Percentiles rank a stretch among this genome's conserved stretches.
Conservation (phyloP, 2,113 vertebrate species). For the Sorex fumeus region DNA sequence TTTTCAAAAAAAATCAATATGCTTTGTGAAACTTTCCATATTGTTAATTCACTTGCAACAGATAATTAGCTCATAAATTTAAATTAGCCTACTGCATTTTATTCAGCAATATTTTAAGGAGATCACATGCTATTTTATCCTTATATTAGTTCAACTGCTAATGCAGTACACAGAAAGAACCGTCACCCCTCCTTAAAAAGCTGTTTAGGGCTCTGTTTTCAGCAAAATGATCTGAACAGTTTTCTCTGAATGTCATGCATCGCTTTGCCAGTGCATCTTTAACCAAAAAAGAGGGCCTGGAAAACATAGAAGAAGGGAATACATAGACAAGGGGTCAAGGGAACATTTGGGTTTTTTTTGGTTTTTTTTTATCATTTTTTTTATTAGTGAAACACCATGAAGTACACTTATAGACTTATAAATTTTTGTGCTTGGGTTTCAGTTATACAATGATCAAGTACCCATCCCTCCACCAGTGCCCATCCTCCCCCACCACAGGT, state of each 20-base stretch:
- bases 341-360: no score
- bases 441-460: no score
- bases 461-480: no score
- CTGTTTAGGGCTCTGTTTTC: slow-evolving; percentile 41
- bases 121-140: slow-evolving; percentile 44
- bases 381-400: no score
- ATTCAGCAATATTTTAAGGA: slow-evolving; percentile 68
- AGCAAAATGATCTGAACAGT: slow-evolving; percentile 20
- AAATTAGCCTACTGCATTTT: slow-evolving; percentile 59
- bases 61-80: slow-evolving; percentile 81
- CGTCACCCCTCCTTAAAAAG: not conserved
- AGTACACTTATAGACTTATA: no score
- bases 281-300: not conserved
- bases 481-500: no score
- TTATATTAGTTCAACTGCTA: slow-evolving; percentile 44
- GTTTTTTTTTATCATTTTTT: no score
- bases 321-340: not conserved
- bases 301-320: not conserved
- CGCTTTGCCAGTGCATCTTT: slow-evolving; percentile 16
- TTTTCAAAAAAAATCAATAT: slow-evolving; percentile 73
- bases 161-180: not conserved
- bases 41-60: slow-evolving; percentile 80
- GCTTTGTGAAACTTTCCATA: slow-evolving; percentile 76
- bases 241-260: not conserved
- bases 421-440: no score